Base-by-base conservation (phyloP, 2,888 invertebrate species). In the Serrognathus titanus region DNA sequence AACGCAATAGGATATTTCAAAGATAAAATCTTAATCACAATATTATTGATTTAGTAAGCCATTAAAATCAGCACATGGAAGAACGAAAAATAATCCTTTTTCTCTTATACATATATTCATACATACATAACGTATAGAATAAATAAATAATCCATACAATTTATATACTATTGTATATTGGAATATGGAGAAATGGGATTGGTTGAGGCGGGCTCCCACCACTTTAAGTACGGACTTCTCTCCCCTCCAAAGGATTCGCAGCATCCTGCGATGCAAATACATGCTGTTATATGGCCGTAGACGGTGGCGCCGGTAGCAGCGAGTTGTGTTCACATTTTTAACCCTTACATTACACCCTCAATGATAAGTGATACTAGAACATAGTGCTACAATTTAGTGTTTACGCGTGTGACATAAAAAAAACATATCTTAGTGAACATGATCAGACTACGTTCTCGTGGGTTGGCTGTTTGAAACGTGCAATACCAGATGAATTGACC, bases 101-200 rank as follows among this genome's bases (percentile, higher is more conserved):
- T 53, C 57, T 53, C 57, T 53, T 57, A 57, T 57, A 57, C 57
- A 57, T 76, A 76, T 76, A 77, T 77, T 76, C 69, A 69, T 70
- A 69, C 75, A 77, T 77, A 77, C 71, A 76, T 77, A 76, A 76
- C 71, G 73, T 75, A 75, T 71, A 71, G 76, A 77, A 78, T 78
- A 78, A 78, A 78, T 78, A 77, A 78, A 78, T 78, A 78, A 78
- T 78, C 77, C 76, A 77, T 78, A 77, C 75, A 76, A 78, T 78
- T 77, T 77, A 78, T 78, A 76, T 77, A 77, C 74, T 76, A 77
- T 77, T 76, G 77, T 78, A 75, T 76, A 77, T 77, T 73, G 75
- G 72, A 66, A 43, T 54, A 51, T 51, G 55, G 62, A 60, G 61
- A 54, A 58, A 56, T 48, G 59, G 60, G 65, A 64, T 67, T 66